phyloP scores from a whole-genome alignment of 2,888 invertebrate genomes.

The Nomada ruficornis region DNA sequence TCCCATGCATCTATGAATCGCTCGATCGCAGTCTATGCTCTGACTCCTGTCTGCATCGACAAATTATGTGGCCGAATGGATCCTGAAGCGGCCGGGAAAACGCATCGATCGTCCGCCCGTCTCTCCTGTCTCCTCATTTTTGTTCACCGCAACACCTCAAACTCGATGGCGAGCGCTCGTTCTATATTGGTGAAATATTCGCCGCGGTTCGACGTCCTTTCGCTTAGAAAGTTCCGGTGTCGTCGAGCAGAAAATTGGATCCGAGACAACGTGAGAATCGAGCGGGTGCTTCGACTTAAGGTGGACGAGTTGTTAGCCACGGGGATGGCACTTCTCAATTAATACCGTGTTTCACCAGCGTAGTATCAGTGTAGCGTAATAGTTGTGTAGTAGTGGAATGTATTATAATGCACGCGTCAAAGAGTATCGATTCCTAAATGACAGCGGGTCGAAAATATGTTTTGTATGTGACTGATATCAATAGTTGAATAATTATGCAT shows the following conservation, averaged over 20 bases:
- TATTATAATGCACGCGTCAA: no score
- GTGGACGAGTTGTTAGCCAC: not conserved
- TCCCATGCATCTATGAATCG: conserved; percentile 56
- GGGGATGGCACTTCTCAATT: no score
- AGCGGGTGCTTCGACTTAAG: not conserved
- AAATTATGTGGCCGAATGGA: conserved; percentile 56
- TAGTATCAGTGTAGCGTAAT: no score
- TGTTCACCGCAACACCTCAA: not conserved
- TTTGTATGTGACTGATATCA: no score
- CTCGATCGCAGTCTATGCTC: conserved; percentile 47
- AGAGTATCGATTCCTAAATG: no score
- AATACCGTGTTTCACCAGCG: no score
- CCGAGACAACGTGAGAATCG: not conserved
- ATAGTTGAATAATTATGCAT: no score
- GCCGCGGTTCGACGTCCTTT: conserved; percentile 17
- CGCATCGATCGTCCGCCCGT: conserved; percentile 40
- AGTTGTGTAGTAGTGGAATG: no score
- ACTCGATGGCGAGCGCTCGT: not conserved
- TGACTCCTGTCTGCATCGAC: conserved; percentile 58
- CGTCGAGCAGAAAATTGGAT: conserved; percentile 29
- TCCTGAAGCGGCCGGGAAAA: conserved; percentile 38
- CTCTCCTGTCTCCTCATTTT: not conserved
- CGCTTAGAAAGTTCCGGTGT: not conserved
- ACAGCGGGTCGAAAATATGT: no score
- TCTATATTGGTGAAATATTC: conserved; percentile 10